phyloP scores from a whole-genome alignment of 2,888 invertebrate species.

The Rhodophaea formosa region DNA sequence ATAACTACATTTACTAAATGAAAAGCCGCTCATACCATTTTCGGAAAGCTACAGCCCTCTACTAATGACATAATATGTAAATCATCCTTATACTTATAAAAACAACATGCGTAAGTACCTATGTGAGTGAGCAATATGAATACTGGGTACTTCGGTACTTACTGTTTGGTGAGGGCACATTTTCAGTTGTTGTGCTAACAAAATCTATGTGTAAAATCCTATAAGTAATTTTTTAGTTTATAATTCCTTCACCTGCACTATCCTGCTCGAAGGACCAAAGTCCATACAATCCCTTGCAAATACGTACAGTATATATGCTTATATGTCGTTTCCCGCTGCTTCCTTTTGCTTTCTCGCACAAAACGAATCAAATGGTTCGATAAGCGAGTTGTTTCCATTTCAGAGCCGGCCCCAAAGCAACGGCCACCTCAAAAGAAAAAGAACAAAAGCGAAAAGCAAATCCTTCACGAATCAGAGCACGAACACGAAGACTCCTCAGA shows the following conservation, averaged over 20 bases:
- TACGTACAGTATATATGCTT: not conserved
- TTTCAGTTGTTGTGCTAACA: not conserved
- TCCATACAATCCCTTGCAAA: not conserved
- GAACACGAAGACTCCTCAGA: conserved; percentile 29
- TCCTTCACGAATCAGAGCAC: conserved; percentile 37
- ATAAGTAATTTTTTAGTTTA: not conserved
- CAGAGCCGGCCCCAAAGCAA: conserved; percentile 48
- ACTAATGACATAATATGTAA: no score
- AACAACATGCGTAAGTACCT: no score
- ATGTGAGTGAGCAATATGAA: not conserved
- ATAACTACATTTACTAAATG: no score
- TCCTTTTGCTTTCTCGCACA: conserved; percentile 14
- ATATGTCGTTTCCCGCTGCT: conserved; percentile 4
- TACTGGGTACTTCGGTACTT: not conserved
- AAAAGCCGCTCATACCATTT: no score
- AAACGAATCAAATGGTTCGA: conserved; percentile 54
- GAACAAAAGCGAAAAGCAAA: conserved; percentile 31
- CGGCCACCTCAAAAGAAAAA: conserved; percentile 37
- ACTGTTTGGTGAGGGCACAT: not conserved
- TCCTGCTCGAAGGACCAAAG: conserved; percentile 4
- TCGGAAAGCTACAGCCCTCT: no score
- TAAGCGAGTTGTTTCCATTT: conserved; percentile 56
- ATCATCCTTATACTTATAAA: no score
- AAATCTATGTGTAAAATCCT: not conserved
- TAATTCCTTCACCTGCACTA: not conserved